Conservation (phyloP, 30 jellyfish, hydroid and myxozoan species). For the Rhopilema esculentum region DNA sequence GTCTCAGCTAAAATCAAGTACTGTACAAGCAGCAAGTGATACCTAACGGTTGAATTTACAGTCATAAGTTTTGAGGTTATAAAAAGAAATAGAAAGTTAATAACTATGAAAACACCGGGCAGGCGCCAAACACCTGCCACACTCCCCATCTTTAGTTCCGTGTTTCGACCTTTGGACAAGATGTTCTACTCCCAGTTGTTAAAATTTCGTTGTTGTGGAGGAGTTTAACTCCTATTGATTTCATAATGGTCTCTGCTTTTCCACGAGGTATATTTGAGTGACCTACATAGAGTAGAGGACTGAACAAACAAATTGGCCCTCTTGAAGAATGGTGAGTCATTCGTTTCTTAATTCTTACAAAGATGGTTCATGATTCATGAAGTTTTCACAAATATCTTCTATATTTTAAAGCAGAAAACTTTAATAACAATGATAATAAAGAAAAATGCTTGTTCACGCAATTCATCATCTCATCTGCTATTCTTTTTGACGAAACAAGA, state of each 20-base stretch:
- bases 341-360: too few species aligned
- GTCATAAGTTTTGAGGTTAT: constrained; percentile 36
- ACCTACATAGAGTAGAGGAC: not conserved
- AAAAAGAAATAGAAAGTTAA: constrained; percentile 27
- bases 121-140: constrained; percentile 16
- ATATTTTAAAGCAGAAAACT: too few species aligned
- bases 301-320: too few species aligned
- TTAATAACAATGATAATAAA: too few species aligned
- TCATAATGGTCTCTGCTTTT: not conserved
- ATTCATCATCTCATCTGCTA: too few species aligned
- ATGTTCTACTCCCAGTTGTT: too few species aligned
- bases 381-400: too few species aligned
- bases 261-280: not conserved
- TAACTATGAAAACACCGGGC: constrained; percentile 22
- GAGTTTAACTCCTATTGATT: not conserved
- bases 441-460: too few species aligned
- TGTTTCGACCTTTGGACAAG: not conserved
- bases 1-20: constrained; percentile 37
- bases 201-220: not conserved
- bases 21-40: constrained; percentile 25
- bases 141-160: not conserved
- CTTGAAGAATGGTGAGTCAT: not conserved
- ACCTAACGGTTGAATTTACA: constrained; percentile 20
- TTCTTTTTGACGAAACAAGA: too few species aligned
- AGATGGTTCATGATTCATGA: too few species aligned